Conservation (phyloP, 2,888 invertebrate genomes). For the Rhagonycha fulva region DNA sequence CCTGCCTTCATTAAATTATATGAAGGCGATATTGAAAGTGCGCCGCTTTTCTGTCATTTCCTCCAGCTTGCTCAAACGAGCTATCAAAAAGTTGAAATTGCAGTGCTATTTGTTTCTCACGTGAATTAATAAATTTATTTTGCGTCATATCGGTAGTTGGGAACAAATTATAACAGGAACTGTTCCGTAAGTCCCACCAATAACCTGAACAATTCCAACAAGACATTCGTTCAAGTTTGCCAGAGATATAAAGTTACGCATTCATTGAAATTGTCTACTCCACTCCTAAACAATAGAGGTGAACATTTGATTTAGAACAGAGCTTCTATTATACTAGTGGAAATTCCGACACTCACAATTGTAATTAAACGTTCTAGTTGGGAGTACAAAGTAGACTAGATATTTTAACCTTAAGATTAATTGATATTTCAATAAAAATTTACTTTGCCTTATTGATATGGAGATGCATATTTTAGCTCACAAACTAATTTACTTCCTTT, state of each 20-base stretch:
- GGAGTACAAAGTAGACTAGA: neutral
- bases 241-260: slow-evolving; percentile 31
- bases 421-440: neutral
- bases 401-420: neutral
- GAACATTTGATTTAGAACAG: slow-evolving; percentile 27
- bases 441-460: neutral
- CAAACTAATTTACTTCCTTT: neutral
- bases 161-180: slow-evolving; percentile 21
- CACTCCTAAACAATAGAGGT: slow-evolving; percentile 28
- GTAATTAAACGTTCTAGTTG: slow-evolving; percentile 14
- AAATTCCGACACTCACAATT: slow-evolving; percentile 25
- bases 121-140: slow-evolving; percentile 24
- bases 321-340: slow-evolving; percentile 23
- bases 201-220: slow-evolving; percentile 27
- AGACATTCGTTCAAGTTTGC: slow-evolving; percentile 31
- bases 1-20: slow-evolving; percentile 26
- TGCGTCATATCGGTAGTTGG: slow-evolving; percentile 18
- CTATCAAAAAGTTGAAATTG: slow-evolving; percentile 15
- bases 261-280: slow-evolving; percentile 29
- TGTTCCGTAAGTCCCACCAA: slow-evolving; percentile 23
- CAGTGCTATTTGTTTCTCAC: slow-evolving; percentile 13
- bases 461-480: neutral
- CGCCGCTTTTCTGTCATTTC: slow-evolving; percentile 7
- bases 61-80: slow-evolving; percentile 4
- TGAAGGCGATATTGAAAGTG: slow-evolving; percentile 21